Evolutionary conservation across 2,113 vertebrate genomes (phyloP).

Genomic region (Manacus vitellinus): DNA sequence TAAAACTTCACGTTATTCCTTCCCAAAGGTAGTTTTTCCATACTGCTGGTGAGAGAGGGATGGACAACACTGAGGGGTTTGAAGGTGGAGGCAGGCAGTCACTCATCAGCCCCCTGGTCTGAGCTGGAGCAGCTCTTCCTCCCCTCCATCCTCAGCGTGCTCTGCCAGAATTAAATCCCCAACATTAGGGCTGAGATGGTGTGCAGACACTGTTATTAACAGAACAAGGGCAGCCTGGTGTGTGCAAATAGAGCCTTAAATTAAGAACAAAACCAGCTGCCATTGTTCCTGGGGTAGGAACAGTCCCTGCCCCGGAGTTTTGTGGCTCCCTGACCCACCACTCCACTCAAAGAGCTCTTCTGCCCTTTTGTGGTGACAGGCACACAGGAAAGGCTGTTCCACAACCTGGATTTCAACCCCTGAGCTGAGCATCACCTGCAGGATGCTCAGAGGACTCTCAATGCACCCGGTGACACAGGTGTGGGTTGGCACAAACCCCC

Average conservation of each 20-base stretch:
- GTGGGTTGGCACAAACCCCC: too few species aligned
- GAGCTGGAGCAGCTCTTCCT: not conserved
- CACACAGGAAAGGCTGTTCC: not conserved
- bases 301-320: not conserved
- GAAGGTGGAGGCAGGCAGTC: not conserved
- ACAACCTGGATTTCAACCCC: not conserved
- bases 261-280: not conserved
- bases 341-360: not conserved
- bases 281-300: not conserved
- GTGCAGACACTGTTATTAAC: not conserved
- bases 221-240: not conserved
- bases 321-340: not conserved
- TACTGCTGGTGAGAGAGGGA: not conserved
- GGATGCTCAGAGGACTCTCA: not conserved
- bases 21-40: not conserved
- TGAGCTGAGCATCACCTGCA: fast-evolving
- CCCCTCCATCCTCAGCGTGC: not conserved
- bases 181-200: not conserved
- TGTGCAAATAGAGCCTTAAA: not conserved
- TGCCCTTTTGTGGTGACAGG: not conserved
- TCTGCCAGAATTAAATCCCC: not conserved
- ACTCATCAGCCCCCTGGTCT: not conserved
- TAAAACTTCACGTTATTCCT: not conserved
- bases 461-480: not conserved
- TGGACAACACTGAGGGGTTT: not conserved